Evolutionary conservation across 2,797 vertebrate species (phyloP), one percentile per base, ranked within the genome.

Genomic region (Octomys mimax): DNA sequence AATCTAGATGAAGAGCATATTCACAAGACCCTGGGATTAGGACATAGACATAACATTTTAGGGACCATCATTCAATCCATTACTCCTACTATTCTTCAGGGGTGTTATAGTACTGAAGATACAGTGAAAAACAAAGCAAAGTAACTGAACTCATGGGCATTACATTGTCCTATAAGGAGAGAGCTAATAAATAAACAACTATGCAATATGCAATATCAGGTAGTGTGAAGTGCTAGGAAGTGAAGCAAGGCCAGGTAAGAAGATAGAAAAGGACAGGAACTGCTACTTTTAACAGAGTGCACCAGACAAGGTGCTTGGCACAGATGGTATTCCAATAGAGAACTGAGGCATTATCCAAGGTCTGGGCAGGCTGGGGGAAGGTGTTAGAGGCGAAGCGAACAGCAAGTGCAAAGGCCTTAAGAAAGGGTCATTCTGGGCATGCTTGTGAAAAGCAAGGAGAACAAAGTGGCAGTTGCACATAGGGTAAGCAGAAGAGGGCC

Each of bases 371-470:
- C n/a, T 33, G 31, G 49, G 66, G 62, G 71, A 73, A 91, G 39
- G 61, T 61, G 19, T 89, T 79, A 71, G 90, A 82, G 57, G 54
- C 70, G 86, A 80, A 91, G 46, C 28, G 13, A 71, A 46, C 7
- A 91, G 54, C 21, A 49, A 75, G 52, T 70, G 18, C 6, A 22
- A 85, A 85, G 73, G 33, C 22, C 52, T 91, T 91, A 85, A 78
- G 88, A 78, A 97, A 73, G 66, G 36, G 24, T 87, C 49, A 26
- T 62, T 64, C 46, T 78, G 61, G 42, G 57, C 9, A 22, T 62
- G 49, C 83, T 89, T 73, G 77, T 77, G 59, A 89, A 87, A 57
- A 85, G 42, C 61, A 80, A 95, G 49, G 62, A 90, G 54, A 26
- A 36, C 46, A 73, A 8, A 39, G 24, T 31, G 5, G 28, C 42